These are phyloP conservation scores for Oncorhynchus nerka DNA, from an alignment of 2,113 vertebrate genomes.

Conservation along the genomic window DNA sequence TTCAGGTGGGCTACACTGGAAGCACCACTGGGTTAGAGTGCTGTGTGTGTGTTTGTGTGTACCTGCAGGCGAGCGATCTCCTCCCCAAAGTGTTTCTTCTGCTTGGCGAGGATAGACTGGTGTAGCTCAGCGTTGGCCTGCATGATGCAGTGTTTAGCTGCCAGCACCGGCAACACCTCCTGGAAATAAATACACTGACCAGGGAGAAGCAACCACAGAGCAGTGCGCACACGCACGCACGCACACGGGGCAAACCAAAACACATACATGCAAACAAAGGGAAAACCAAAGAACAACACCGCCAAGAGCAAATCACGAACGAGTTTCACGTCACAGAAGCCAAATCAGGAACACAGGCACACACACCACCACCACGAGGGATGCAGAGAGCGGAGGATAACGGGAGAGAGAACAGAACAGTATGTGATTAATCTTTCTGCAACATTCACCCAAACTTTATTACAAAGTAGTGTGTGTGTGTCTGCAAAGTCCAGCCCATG, in stretches of 20 bases:
- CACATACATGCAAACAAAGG: conserved; percentile 1
- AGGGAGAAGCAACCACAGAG: conserved; percentile 92
- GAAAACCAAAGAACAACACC: conserved; percentile 8
- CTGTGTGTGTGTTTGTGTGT: not conserved
- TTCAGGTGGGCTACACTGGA: not conserved
- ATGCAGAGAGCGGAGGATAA: conserved; percentile 86
- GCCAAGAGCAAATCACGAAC: conserved; percentile 47
- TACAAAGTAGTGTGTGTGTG: conserved; percentile 10
- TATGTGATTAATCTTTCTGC: conserved; percentile 76
- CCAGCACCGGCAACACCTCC: conserved; percentile 96
- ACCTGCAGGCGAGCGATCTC: conserved; percentile 96
- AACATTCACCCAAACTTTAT: conserved; percentile 58
- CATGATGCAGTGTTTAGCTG: conserved; percentile 98
- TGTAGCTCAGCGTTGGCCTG: conserved; percentile 95
- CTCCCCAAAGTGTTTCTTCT: conserved; percentile 97
- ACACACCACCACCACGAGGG: conserved; percentile 74
- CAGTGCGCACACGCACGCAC: conserved; percentile 75
- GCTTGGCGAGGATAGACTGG: conserved; percentile 89
- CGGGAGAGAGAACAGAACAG: conserved; percentile 85
- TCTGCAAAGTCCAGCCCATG: not conserved
- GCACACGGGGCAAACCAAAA: conserved; percentile 47
- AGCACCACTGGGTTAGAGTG: not conserved
- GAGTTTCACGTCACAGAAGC: conserved; percentile 35
- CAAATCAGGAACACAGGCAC: conserved; percentile 34
- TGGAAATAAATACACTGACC: conserved; percentile 99